Evolutionary conservation across 2,113 vertebrate genomes (phyloP).

Genomic region (Psephotus haematonotus): DNA sequence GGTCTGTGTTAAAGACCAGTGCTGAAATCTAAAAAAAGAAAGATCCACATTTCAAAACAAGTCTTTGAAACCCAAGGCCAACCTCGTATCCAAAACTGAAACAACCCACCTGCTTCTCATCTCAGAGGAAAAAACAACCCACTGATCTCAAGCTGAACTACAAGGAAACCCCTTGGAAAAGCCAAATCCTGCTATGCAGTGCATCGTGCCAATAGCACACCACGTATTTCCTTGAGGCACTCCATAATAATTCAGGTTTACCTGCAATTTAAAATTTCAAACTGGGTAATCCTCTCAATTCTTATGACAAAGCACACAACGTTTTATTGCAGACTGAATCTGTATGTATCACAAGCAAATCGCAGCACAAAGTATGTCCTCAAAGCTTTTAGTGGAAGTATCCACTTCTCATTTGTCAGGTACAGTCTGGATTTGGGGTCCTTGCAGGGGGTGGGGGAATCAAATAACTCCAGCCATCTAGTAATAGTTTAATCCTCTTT

Average conservation of each 20-base stretch:
- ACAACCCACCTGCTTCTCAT: not conserved
- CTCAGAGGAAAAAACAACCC: not conserved
- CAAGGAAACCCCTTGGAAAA: not conserved
- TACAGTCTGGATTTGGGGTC: not conserved
- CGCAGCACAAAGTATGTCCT: not conserved
- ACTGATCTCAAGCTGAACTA: not conserved
- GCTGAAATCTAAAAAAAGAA: not conserved
- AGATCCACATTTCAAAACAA: not conserved
- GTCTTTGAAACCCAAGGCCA: not conserved
- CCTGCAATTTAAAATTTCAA: slow-evolving; percentile 3
- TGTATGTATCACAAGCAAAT: not conserved
- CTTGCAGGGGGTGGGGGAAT: not conserved
- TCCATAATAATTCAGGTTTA: not conserved
- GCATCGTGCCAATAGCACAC: not conserved
- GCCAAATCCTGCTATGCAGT: not conserved
- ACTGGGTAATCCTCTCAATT: not conserved
- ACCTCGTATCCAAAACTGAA: not conserved
- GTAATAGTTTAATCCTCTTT: slow-evolving; percentile 48
- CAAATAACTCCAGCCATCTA: slow-evolving; percentile 12
- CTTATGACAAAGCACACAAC: not conserved
- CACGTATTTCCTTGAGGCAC: not conserved
- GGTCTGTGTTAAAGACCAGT: not conserved
- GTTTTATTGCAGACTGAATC: not conserved
- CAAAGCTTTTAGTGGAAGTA: not conserved
- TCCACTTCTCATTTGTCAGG: not conserved